Evolutionary conservation across 2,113 vertebrate species (phyloP), one percentile per base, ranked within the genome.

Genomic region (Cariama cristata): DNA sequence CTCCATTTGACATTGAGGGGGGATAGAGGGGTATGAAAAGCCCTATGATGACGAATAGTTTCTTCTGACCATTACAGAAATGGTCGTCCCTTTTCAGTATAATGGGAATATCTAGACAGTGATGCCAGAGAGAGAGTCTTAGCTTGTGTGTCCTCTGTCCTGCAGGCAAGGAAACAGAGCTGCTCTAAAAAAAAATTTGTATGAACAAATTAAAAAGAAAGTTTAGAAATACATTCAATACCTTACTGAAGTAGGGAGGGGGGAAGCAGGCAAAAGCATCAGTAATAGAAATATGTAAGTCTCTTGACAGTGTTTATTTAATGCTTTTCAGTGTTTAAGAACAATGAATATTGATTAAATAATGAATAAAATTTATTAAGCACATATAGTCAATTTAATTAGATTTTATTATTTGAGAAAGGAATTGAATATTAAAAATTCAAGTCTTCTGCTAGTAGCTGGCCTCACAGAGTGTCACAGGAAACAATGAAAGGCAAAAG

Each of bases 401-500:
- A 81, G 38, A 71, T 94, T 96, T 81, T 69, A 89, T 96, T 95
- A 96, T 95, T 95, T 97, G 62, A 94, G 72, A 74, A 80, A 91
- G 44, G 88, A 91, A 76, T 71, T 93, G 60, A 67, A 80, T 91
- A 85, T 95, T 97, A 92, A 96, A 94, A 96, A 91, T 86, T 89
- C 45, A 87, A 76, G 23, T 73, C 52, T 87, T 79, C 30, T 94
- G 27, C 22, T 26, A 58, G 45, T 49, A 68, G 23, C 69, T 87
- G 53, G 19, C 14, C 20, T 80, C 9, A 15, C 9, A 50, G n/a
- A 80, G 17, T 35, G n/a, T 42, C 28, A 26, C 8, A 63, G 27
- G 12, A 91, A 91, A 58, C 6, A 74, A 45, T 27, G 75, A 79
- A 76, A 87, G 19, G 3, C 17, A 81, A 66, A 75, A 63, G 7